Base-by-base conservation (phyloP, 2,888 invertebrate species). In the Empis livida region DNA sequence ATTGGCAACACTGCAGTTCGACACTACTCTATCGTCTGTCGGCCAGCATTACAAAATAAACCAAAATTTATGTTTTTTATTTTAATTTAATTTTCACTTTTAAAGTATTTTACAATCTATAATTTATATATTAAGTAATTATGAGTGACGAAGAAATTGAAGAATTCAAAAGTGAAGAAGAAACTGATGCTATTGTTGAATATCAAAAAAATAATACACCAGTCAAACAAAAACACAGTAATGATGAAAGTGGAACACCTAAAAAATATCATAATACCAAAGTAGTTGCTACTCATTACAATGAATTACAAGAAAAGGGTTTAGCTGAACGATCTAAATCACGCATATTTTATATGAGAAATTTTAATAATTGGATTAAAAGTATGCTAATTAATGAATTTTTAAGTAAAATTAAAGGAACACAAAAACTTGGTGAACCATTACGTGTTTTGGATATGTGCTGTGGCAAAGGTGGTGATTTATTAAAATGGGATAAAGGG, bases 361-460 rank as follows among this genome's bases (percentile, higher is more conserved):
- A 96, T 70, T 95, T 97, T 64, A 99, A 99, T 68, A 99, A 99
- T 68, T 99, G 97, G 97, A 82, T 95, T 13, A 99, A 99, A 72
- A 90, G 91, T 67, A 88, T 92, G 73, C 73, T 95, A 1, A 96
- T 99, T 58, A 82, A 88, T 76, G 80, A 86, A 70, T 83, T 84
- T 68, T 71, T 79, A 58, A 78, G 72, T 53, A 81, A 78, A 65
- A 75, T 80, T 42, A 80, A 77, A 59, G 75, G 76, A 54, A 70
- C 61, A 5, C 81, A 78, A 58, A 77, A 77, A 52, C 74, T 79
- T 53, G 82, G 82, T n/a, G 74, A 76, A 46, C 74, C 79, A 1
- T 57, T 88, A 30, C 75, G 77, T 49, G 89, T 93, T 0, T 71
- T 96, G 45, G 99, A 99, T 66, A 82, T 99, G 75, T 93, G 95